phyloP scores from a whole-genome alignment of 2,888 invertebrate genomes.

The Eupithecia abbreviata region DNA sequence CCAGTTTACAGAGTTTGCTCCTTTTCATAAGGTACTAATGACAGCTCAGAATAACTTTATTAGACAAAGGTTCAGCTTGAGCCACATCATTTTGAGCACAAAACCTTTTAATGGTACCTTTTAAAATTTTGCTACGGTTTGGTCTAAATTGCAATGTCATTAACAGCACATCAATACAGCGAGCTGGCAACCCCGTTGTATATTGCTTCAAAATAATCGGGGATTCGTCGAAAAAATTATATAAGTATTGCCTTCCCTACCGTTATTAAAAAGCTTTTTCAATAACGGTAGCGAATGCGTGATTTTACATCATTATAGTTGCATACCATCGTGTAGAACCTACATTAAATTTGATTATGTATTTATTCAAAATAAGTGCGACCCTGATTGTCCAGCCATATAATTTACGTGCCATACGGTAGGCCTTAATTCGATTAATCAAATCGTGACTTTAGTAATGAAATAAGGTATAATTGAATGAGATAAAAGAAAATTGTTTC shows the following conservation, averaged over 20 bases:
- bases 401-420: slow-evolving; percentile 64
- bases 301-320: background rate
- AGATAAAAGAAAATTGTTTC: slow-evolving; percentile 70
- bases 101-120: slow-evolving; percentile 10
- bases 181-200: background rate
- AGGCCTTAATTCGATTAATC: slow-evolving; percentile 53
- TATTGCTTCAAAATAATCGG: background rate
- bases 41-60: background rate
- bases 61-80: slow-evolving; percentile 32
- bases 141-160: slow-evolving; percentile 24
- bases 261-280: background rate
- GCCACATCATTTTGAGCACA: slow-evolving; percentile 26
- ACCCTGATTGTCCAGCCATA: slow-evolving; percentile 35
- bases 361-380: slow-evolving; percentile 17
- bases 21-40: background rate
- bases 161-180: background rate
- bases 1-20: background rate
- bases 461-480: slow-evolving; percentile 78
- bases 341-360: background rate
- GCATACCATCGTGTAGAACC: background rate
- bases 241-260: background rate
- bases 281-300: background rate
- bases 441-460: slow-evolving; percentile 73
- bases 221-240: background rate
- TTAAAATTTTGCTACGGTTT: slow-evolving; percentile 27